These are phyloP conservation scores for Tethea ocularis DNA, from an alignment of 2,888 invertebrate genomes.

Conservation along the genomic window DNA sequence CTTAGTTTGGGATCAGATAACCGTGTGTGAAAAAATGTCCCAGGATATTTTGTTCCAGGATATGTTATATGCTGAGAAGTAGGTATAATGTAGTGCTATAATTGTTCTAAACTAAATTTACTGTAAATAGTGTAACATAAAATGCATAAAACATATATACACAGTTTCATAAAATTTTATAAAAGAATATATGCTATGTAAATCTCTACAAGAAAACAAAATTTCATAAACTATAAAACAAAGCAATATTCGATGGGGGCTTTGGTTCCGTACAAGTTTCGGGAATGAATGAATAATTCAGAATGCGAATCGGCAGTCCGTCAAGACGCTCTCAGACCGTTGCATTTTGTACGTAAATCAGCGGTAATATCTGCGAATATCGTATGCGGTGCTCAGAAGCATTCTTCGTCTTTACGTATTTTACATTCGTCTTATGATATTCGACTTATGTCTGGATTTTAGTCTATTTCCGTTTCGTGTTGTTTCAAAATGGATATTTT, in stretches of 20 bases:
- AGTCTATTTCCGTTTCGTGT: conserved; percentile 34
- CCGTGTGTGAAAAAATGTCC: too few relatives aligned
- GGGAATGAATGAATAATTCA: conserved; percentile 79
- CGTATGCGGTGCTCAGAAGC: conserved; percentile 62
- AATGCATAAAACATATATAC: neutral
- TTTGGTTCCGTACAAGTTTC: conserved; percentile 64
- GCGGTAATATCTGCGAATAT: conserved; percentile 65
- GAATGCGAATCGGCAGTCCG: conserved; percentile 76
- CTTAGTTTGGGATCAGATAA: too few relatives aligned
- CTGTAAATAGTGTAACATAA: neutral
- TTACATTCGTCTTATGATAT: conserved; percentile 49
- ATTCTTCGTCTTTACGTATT: conserved; percentile 57
- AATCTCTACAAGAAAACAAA: conserved; percentile 40
- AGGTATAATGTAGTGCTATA: too few relatives aligned
- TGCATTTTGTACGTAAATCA: conserved; percentile 77
- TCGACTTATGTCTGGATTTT: conserved; percentile 36
- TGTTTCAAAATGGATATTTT: conserved; percentile 20
- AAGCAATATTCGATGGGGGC: conserved; percentile 68
- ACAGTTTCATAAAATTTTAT: neutral
- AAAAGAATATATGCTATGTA: conserved; percentile 18
- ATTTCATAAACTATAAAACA: conserved; percentile 74
- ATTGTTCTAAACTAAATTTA: too few relatives aligned
- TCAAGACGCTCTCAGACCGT: conserved; percentile 65
- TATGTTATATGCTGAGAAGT: too few relatives aligned
- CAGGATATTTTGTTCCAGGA: too few relatives aligned